phyloP scores from a whole-genome alignment of 1,140 invertebrate genomes.

The Teleogryllus occipitalis region DNA sequence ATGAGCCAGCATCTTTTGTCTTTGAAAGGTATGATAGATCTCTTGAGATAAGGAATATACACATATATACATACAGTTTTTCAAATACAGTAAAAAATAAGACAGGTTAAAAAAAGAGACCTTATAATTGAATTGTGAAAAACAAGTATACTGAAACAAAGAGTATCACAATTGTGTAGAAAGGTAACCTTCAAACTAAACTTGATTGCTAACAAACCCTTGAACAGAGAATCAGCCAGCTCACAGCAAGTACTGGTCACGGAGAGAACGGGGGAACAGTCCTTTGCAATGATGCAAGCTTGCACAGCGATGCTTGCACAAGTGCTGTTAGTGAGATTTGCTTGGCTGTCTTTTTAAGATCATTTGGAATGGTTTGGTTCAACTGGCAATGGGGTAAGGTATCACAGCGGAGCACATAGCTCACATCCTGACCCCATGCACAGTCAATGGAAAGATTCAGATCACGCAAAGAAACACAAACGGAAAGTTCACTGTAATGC shows the following conservation, averaged over 20 bases:
- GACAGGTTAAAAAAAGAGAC: slow-evolving; percentile 9
- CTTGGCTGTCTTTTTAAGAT: slow-evolving; percentile 10
- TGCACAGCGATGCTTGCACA: not conserved
- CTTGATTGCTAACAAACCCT: slow-evolving; percentile 3
- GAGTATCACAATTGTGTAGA: slow-evolving; percentile 10
- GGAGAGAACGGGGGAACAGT: not conserved
- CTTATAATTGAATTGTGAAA: not conserved
- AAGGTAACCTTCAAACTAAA: slow-evolving; percentile 8
- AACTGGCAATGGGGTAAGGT: not conserved
- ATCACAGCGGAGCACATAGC: slow-evolving; percentile 1
- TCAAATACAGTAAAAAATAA: not conserved
- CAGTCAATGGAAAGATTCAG: not conserved
- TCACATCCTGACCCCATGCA: not conserved
- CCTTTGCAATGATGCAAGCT: not conserved
- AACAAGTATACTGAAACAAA: not conserved
- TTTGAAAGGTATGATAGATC: not conserved
- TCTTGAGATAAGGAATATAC: not conserved
- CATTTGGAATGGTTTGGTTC: slow-evolving; percentile 10
- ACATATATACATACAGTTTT: not conserved
- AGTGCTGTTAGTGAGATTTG: slow-evolving; percentile 7
- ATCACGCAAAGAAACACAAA: not conserved
- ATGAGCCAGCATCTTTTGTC: not conserved
- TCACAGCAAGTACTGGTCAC: not conserved
- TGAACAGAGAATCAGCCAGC: not conserved
- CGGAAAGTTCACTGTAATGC: not conserved